Percentiles rank a stretch among this genome's conserved stretches.
Evolutionary conservation across 2,113 vertebrate species (phyloP).

Genomic region (Lutjanus erythropterus): DNA sequence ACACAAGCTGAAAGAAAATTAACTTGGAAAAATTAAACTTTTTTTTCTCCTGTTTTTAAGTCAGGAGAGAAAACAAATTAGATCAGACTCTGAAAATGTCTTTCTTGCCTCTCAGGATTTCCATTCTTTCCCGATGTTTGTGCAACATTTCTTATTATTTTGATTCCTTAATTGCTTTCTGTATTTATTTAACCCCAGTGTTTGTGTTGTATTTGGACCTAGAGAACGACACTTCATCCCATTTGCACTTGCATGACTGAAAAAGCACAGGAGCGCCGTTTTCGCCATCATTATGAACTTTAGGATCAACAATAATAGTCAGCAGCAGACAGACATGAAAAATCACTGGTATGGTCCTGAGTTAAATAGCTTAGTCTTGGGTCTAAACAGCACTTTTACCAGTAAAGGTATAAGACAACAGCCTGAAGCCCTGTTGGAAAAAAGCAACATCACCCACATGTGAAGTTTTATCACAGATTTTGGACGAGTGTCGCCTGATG

Average conservation of each 20-base stretch:
- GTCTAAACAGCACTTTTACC: constrained; percentile 65
- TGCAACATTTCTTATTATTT: background rate
- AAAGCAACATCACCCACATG: constrained; percentile 38
- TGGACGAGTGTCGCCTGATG: constrained; percentile 14
- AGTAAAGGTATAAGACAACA: constrained; percentile 56
- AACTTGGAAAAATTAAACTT: too few relatives aligned
- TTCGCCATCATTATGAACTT: background rate
- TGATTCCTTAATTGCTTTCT: background rate
- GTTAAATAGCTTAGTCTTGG: constrained; percentile 56
- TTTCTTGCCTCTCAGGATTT: too few relatives aligned
- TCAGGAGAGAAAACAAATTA: too few relatives aligned
- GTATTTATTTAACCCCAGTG: background rate
- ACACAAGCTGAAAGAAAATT: too few relatives aligned
- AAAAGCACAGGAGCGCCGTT: background rate
- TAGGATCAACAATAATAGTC: background rate
- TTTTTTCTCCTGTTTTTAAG: too few relatives aligned
- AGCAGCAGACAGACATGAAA: constrained; percentile 1
- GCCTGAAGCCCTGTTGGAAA: constrained; percentile 64
- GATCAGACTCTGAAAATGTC: too few relatives aligned
- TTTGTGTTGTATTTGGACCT: background rate
- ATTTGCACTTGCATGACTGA: background rate
- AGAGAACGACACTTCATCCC: background rate
- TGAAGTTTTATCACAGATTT: constrained; percentile 30
- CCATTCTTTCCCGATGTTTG: too few relatives aligned
- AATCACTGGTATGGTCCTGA: constrained; percentile 47